These are phyloP conservation scores for Ciconia nigra DNA, from an alignment of 2,797 vertebrate species.

Conservation along the genomic window DNA sequence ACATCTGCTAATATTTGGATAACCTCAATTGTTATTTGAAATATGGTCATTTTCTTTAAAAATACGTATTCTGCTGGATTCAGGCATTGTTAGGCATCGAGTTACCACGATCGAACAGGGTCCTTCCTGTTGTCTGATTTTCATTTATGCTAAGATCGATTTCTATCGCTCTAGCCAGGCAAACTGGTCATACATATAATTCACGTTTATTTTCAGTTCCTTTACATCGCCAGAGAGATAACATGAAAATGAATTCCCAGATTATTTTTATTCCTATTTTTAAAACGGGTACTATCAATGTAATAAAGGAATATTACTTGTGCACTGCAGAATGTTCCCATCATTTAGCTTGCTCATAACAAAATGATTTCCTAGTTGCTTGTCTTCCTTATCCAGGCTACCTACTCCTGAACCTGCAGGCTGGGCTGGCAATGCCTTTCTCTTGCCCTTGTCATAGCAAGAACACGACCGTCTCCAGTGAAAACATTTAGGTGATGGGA, in stretches of 20 bases:
- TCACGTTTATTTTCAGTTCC: neutral
- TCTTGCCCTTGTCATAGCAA: neutral
- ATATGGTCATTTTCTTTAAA: neutral
- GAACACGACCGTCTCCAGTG: neutral
- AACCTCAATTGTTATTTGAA: neutral
- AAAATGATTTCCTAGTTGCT: neutral
- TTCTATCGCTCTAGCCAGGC: neutral
- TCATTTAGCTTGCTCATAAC: neutral
- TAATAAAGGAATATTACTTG: neutral
- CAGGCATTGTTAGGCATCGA: fast-evolving
- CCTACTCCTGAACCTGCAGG: neutral
- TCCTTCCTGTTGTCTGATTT: neutral
- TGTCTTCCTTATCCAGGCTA: neutral
- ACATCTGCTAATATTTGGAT: neutral
- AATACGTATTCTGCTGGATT: neutral
- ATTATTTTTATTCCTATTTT: neutral
- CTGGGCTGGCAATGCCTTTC: neutral
- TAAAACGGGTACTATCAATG: neutral
- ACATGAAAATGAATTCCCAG: neutral
- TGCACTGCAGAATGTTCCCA: neutral
- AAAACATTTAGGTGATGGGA: neutral
- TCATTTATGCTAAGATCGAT: neutral
- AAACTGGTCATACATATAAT: neutral
- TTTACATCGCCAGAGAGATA: neutral
- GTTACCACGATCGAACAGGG: neutral